These are phyloP conservation scores for Drosophila melanosoma DNA, from an alignment of 2,888 invertebrate species.

Conservation along the genomic window DNA sequence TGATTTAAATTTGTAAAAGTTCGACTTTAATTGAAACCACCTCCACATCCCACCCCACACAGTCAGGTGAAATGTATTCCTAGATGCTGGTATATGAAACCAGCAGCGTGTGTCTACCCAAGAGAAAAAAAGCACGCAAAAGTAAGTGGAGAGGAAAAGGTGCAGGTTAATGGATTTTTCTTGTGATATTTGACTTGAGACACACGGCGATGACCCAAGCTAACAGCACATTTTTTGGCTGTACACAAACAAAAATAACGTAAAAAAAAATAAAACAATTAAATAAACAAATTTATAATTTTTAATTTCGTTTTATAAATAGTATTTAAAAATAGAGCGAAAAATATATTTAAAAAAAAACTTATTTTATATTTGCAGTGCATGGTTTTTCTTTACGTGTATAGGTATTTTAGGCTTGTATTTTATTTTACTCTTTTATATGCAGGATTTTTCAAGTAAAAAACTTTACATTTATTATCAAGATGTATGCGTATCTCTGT, in stretches of 20 bases:
- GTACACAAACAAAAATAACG: not conserved
- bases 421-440: slow-evolving; percentile 69
- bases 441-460: slow-evolving; percentile 63
- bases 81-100: slow-evolving; percentile 24
- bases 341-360: not conserved
- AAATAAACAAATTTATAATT: too few relatives aligned
- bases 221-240: slow-evolving; percentile 8
- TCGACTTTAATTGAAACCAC: slow-evolving; percentile 15
- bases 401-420: slow-evolving; percentile 15
- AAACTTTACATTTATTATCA: slow-evolving; percentile 77
- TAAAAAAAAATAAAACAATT: too few relatives aligned
- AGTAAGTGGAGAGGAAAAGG: slow-evolving; percentile 55
- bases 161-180: slow-evolving; percentile 79
- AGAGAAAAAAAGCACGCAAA: slow-evolving; percentile 44
- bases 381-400: not conserved
- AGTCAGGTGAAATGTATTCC: slow-evolving; percentile 2
- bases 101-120: slow-evolving; percentile 21
- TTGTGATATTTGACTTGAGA: slow-evolving; percentile 75
- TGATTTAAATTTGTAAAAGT: slow-evolving; percentile 3
- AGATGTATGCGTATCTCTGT: slow-evolving; percentile 30
- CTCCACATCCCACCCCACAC: not conserved
- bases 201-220: slow-evolving; percentile 58
- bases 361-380: not conserved
- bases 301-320: not conserved
- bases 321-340: not conserved